Conservation (phyloP, 2,113 vertebrate genomes). For the Lagenorhynchus albirostris region DNA sequence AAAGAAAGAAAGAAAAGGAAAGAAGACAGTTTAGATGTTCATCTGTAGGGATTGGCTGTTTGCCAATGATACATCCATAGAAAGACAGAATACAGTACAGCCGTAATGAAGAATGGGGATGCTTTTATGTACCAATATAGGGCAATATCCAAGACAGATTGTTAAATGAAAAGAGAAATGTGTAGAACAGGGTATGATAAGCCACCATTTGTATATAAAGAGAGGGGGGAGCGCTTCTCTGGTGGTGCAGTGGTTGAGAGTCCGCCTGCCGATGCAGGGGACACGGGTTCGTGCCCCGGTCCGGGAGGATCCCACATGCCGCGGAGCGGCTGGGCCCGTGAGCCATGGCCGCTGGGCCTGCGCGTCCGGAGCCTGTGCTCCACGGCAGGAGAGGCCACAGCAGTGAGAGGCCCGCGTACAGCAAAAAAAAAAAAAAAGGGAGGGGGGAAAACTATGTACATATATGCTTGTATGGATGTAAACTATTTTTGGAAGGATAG, state of each 20-base stretch:
- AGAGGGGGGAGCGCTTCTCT: background rate
- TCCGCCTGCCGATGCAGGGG: no score
- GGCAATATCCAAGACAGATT: background rate
- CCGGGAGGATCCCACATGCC: no score
- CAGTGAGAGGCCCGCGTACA: no score
- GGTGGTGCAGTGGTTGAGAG: no score
- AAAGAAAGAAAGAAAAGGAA: background rate
- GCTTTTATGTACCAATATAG: background rate
- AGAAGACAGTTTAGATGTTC: background rate
- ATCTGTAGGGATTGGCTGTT: background rate
- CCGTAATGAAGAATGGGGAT: background rate
- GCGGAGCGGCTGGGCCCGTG: no score
- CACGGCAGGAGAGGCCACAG: no score
- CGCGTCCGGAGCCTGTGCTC: no score
- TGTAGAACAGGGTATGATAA: background rate
- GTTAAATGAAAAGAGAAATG: background rate
- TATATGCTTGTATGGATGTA: background rate
- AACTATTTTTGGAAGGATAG: background rate
- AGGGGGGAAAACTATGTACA: background rate
- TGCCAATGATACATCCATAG: background rate
- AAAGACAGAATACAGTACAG: background rate
- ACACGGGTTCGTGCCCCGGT: no score
- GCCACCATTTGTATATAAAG: background rate
- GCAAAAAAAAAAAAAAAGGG: background rate
- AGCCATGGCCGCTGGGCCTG: no score